Evolutionary conservation across 2,113 vertebrate species (phyloP).

Genomic region (Holacanthus passer): DNA sequence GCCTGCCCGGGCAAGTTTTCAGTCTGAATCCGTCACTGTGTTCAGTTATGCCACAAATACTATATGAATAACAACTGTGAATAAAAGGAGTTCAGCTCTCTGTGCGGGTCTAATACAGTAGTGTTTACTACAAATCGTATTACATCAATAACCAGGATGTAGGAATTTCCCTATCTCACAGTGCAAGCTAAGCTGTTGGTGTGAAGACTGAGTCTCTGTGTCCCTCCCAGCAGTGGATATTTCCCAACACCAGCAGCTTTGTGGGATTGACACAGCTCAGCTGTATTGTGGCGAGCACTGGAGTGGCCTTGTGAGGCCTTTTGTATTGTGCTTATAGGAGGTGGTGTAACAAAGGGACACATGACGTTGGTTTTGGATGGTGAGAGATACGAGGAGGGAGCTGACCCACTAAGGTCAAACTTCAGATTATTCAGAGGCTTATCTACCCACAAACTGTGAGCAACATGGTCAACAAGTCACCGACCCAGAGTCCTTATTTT

Average conservation of each 20-base stretch:
- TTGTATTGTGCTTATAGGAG: constrained; percentile 51
- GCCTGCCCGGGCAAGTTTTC: too few relatives aligned
- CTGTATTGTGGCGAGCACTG: constrained; percentile 45
- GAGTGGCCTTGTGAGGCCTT: constrained; percentile 60
- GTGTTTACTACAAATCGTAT: constrained; percentile 51
- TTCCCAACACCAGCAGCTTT: constrained; percentile 69
- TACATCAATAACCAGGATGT: constrained; percentile 47
- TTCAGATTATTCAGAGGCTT: constrained; percentile 22
- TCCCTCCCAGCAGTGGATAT: constrained; percentile 44
- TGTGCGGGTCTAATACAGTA: background rate
- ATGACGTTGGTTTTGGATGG: constrained; percentile 40
- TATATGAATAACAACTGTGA: constrained; percentile 29
- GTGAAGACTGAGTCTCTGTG: constrained; percentile 44
- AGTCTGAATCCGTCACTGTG: too few relatives aligned
- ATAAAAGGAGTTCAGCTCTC: constrained; percentile 8
- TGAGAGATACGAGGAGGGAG: constrained; percentile 24
- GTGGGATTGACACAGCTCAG: constrained; percentile 64
- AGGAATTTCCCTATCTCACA: constrained; percentile 43
- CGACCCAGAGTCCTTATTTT: background rate
- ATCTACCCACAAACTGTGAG: constrained; percentile 13
- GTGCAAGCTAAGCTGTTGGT: constrained; percentile 43
- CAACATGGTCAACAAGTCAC: constrained; percentile 15
- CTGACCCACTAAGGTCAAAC: constrained; percentile 29
- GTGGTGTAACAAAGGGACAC: constrained; percentile 54
- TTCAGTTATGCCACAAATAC: constrained; percentile 11